Conservation (phyloP, 2,888 invertebrate genomes). For the Meganola albula region DNA sequence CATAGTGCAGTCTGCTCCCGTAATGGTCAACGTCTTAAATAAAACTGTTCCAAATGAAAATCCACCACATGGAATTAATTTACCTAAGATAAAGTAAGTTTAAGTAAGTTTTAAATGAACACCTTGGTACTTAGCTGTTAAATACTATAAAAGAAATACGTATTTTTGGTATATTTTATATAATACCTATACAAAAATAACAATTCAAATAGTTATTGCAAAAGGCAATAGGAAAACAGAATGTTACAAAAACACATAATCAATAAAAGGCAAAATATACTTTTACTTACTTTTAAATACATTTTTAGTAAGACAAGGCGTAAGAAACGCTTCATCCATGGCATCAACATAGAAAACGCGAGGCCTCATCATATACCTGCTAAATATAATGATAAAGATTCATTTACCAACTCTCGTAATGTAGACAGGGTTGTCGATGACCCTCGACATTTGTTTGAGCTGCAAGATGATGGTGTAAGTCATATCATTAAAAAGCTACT, state of each 20-base stretch:
- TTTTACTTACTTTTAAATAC: too few species aligned
- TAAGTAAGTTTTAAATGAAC: too few species aligned
- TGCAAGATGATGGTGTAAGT: constrained; percentile 54
- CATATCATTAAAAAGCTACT: too few species aligned
- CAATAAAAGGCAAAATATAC: too few species aligned
- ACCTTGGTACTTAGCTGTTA: too few species aligned
- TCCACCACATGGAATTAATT: background rate
- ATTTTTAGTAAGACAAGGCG: constrained; percentile 13
- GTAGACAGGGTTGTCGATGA: constrained; percentile 26
- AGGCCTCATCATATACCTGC: constrained; percentile 41
- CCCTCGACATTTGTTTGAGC: constrained; percentile 47
- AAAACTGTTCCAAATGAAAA: constrained; percentile 15
- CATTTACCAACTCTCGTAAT: constrained; percentile 15
- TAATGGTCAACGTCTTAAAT: constrained; percentile 51
- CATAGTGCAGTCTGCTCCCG: constrained; percentile 56
- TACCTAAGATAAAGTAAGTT: too few species aligned
- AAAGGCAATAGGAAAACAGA: too few species aligned
- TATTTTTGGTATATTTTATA: too few species aligned
- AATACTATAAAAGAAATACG: too few species aligned
- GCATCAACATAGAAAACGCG: constrained; percentile 41
- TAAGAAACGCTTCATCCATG: constrained; percentile 41
- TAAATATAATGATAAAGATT: constrained; percentile 7
- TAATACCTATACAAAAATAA: too few species aligned
- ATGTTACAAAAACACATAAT: too few species aligned
- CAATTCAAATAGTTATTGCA: too few species aligned